Conservation (phyloP, 2,888 invertebrate genomes). For the Holacanthella duospinosa region DNA sequence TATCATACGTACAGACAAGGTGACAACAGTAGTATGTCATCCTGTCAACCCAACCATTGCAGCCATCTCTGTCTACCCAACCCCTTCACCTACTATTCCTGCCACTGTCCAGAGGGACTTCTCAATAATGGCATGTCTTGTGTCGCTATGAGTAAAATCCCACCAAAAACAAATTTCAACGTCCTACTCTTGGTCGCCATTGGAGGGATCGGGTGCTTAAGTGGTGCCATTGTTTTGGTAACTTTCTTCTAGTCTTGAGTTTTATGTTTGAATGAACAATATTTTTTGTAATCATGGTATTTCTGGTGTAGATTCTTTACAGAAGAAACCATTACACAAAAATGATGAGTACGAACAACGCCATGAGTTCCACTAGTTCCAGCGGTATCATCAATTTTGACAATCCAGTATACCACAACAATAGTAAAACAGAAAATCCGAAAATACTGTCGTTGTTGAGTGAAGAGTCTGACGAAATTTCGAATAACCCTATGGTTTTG, state of each 20-base stretch:
- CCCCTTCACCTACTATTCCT: slow-evolving; percentile 71
- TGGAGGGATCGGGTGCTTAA: neutral
- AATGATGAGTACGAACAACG: neutral
- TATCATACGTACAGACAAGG: slow-evolving; percentile 92
- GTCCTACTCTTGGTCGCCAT: neutral
- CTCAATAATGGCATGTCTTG: slow-evolving; percentile 39
- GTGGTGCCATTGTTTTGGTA: neutral
- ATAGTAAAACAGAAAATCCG: slow-evolving; percentile 73
- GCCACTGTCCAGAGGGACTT: slow-evolving; percentile 79
- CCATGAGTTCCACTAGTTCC: neutral
- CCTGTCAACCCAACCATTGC: slow-evolving; percentile 70
- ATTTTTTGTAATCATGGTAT: no score
- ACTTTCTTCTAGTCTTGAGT: neutral
- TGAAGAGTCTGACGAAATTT: slow-evolving; percentile 2
- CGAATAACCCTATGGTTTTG: neutral
- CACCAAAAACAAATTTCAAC: neutral
- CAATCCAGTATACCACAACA: slow-evolving; percentile 95
- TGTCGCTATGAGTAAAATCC: neutral
- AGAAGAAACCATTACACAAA: slow-evolving; percentile 2
- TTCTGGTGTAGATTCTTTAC: neutral
- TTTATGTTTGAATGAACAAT: neutral
- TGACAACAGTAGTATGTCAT: slow-evolving; percentile 78
- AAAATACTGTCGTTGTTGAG: neutral
- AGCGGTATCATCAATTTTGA: slow-evolving; percentile 76
- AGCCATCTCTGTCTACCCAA: slow-evolving; percentile 87